Conservation (phyloP, 2,797 vertebrate species). For the Bryconaethiops microstoma region DNA sequence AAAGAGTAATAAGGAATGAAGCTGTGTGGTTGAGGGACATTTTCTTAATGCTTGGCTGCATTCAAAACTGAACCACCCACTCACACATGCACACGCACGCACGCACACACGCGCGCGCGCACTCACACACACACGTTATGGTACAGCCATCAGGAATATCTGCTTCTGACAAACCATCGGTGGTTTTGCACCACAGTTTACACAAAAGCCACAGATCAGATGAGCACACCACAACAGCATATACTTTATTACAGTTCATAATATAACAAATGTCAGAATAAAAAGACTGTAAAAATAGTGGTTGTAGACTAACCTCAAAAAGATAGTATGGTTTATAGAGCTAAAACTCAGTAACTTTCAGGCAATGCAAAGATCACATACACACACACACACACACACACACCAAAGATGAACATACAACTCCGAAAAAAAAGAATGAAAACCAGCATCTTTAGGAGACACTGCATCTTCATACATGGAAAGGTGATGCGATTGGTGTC, state of each 20-base stretch:
- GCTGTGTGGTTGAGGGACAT: conserved; percentile 17
- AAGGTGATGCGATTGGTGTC: background rate
- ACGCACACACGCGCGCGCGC: background rate
- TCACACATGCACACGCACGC: background rate
- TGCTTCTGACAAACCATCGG: background rate
- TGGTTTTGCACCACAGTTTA: background rate
- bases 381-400: background rate
- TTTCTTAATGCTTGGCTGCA: conserved; percentile 40
- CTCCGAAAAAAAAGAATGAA: too few species aligned
- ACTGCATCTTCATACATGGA: background rate
- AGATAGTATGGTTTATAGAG: background rate
- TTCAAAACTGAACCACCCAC: conserved; percentile 30
- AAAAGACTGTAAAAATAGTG: background rate
- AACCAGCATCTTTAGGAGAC: too few species aligned
- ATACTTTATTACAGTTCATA: background rate
- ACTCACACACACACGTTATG: background rate
- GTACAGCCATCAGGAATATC: conserved; percentile 1
- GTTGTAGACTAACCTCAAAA: too few species aligned
- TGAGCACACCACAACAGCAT: background rate
- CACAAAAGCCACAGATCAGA: background rate
- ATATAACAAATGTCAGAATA: background rate
- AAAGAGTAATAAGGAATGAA: conserved; percentile 23
- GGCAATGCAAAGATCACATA: too few species aligned
- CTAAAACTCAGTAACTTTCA: background rate
- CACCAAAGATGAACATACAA: background rate